Percentiles rank a stretch among this genome's conserved stretches.
Evolutionary conservation across 1,140 invertebrate species (phyloP).

Genomic region (Temnothorax longispinosus): DNA sequence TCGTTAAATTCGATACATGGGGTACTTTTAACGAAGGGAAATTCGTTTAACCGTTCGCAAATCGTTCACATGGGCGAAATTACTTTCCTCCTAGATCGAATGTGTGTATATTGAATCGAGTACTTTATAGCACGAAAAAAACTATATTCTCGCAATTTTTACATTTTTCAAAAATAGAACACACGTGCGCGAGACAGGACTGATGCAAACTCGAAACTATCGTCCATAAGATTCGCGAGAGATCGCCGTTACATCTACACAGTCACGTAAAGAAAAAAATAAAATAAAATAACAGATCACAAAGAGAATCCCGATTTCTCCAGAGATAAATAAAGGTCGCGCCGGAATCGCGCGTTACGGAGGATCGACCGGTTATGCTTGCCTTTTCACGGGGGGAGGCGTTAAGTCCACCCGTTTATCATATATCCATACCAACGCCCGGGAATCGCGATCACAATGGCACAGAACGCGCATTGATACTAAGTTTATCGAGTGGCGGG

Average conservation of each 20-base stretch:
- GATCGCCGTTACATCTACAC: not conserved
- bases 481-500: slow-evolving; percentile 46
- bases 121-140: not conserved
- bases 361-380: not conserved
- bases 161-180: not conserved
- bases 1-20: slow-evolving; percentile 48
- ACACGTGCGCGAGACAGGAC: not conserved
- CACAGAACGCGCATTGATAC: slow-evolving; percentile 48
- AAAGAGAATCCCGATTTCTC: slow-evolving; percentile 7
- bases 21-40: slow-evolving; percentile 19
- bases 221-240: not conserved
- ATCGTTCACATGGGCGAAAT: not conserved
- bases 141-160: not conserved
- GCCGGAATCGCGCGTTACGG: too few relatives aligned
- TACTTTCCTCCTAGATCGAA: slow-evolving; percentile 6
- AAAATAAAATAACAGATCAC: not conserved
- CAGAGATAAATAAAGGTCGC: not conserved
- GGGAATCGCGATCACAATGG: slow-evolving; percentile 54
- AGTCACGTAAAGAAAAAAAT: not conserved
- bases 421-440: not conserved
- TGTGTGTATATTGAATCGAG: not conserved
- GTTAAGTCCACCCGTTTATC: slow-evolving; percentile 17
- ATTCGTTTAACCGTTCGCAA: not conserved
- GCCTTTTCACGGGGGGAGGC: not conserved
- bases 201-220: not conserved